phyloP scores from a whole-genome alignment of 53 echinoderm and acorn worm species.

The Antedon mediterranea region DNA sequence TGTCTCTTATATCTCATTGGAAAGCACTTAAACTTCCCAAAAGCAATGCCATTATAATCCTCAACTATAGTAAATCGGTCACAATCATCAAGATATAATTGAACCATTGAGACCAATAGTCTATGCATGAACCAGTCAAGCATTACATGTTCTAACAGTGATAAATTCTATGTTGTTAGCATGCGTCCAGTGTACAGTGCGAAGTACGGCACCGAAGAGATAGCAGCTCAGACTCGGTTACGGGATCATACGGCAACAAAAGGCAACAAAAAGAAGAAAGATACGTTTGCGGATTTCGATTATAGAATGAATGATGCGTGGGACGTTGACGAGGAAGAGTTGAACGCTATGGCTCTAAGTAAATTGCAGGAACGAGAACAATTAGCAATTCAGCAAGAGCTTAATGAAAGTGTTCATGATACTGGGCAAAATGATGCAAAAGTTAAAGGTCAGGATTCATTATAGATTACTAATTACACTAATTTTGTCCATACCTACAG shows the following conservation, averaged over 20 bases:
- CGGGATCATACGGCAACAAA: constrained; percentile 23
- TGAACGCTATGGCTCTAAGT: constrained; percentile 26
- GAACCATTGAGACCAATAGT: neutral
- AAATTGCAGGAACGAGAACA: constrained; percentile 26
- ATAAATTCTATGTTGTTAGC: constrained; percentile 15
- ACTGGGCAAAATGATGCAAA: neutral
- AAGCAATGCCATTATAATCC: neutral
- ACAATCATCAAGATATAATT: neutral
- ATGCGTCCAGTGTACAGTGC: constrained; percentile 83
- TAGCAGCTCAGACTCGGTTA: constrained; percentile 46
- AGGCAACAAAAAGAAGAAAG: constrained; percentile 42
- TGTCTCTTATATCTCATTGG: neutral
- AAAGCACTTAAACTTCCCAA: neutral
- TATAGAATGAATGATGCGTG: constrained; percentile 79
- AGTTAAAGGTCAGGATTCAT: neutral
- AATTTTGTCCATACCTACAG: too few species aligned
- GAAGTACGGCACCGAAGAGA: constrained; percentile 44
- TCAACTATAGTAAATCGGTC: neutral
- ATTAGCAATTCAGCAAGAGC: neutral
- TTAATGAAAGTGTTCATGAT: neutral
- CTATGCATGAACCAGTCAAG: too few species aligned
- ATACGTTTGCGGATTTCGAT: constrained; percentile 91
- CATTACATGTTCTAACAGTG: too few species aligned
- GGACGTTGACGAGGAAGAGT: constrained; percentile 78
- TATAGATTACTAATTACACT: too few species aligned